phyloP scores from a whole-genome alignment of 2,888 invertebrate species.

The Shargacucullia verbasci region DNA sequence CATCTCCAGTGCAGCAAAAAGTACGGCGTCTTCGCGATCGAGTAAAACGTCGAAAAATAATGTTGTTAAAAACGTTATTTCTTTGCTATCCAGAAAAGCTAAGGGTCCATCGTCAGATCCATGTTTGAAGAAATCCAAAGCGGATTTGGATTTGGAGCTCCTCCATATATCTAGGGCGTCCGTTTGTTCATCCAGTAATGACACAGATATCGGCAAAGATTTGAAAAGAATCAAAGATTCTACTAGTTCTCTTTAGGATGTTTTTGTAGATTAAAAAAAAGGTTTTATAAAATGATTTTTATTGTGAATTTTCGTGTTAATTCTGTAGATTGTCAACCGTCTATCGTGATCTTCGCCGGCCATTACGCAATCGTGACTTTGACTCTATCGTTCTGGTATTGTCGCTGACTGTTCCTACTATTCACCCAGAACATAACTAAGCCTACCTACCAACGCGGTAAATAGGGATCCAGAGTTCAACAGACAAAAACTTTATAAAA shows the following conservation, averaged over 20 bases:
- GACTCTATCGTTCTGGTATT: too few relatives aligned
- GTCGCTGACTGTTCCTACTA: too few relatives aligned
- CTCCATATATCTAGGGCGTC: conserved; percentile 77
- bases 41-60: conserved; percentile 79
- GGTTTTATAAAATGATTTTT: conserved; percentile 1
- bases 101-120: conserved; percentile 76
- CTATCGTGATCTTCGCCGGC: too few relatives aligned
- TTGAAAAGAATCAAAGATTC: conserved; percentile 66
- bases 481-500: too few relatives aligned
- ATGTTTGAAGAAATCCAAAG: conserved; percentile 60
- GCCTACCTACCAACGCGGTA: too few relatives aligned
- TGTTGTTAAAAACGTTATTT: conserved; percentile 69
- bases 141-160: conserved; percentile 69
- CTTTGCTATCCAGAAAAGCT: conserved; percentile 66
- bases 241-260: conserved; percentile 70
- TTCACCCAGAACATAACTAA: too few relatives aligned
- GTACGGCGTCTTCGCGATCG: conserved; percentile 61
- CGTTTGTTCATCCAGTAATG: conserved; percentile 71
- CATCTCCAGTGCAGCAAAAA: conserved; percentile 59
- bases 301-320: neutral
- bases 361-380: too few relatives aligned
- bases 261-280: conserved; percentile 36
- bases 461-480: too few relatives aligned
- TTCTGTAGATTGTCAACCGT: too few relatives aligned
- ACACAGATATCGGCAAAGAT: conserved; percentile 63